Base-by-base conservation (phyloP, 2,797 vertebrate species). In the Brotogeris chrysoptera region DNA sequence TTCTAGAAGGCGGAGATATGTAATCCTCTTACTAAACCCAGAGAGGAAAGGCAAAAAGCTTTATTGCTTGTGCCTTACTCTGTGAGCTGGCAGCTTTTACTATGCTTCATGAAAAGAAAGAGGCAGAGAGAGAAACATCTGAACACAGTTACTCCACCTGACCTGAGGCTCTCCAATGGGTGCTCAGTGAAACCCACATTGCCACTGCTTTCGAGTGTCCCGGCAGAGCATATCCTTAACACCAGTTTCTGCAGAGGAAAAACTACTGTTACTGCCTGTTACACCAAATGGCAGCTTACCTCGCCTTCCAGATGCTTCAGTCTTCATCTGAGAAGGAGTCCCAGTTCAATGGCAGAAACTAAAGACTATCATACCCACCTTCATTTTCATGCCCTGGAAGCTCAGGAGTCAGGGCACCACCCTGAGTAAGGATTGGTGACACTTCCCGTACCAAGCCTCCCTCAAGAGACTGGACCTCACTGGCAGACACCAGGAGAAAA, bases 21-120 rank as follows among this genome's bases (percentile, higher is more conserved):
- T 96, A 96, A 94, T 94, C 94, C 76, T 96, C 93, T 95, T 95
- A 92, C 19, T 87, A 70, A 91, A 84, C 36, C 21, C 71, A 83
- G 53, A 82, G 84, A 89, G 44, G 55, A 71, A 87, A 91, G 57
- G 73, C 39, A 9, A 87, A 95, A 85, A 87, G 81, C 79, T 65
- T 71, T 91, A 46, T 78, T 88, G 65, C 77, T 95, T 24, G 34
- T 95, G 91, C 72, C 61, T 80, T 88, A 65, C 84, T 16, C 21
- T 28, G 16, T 59, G 86, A 94, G 52, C 80, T 88, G 84, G 46
- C 53, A 69, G 88, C 34, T 85, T 95, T 89, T 91, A 44, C 53
- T 63, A 60, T 91, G 84, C 72, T 46, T 89, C 57, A 49, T 0
- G 0, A 77, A 36, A 4, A 68, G 27, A 49, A 66, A 76, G 49